A percentile compares a stretch with the other conserved stretches of the same genome.
phyloP scores from a whole-genome alignment of 2,113 vertebrate genomes.

The Eurypyga helias region DNA sequence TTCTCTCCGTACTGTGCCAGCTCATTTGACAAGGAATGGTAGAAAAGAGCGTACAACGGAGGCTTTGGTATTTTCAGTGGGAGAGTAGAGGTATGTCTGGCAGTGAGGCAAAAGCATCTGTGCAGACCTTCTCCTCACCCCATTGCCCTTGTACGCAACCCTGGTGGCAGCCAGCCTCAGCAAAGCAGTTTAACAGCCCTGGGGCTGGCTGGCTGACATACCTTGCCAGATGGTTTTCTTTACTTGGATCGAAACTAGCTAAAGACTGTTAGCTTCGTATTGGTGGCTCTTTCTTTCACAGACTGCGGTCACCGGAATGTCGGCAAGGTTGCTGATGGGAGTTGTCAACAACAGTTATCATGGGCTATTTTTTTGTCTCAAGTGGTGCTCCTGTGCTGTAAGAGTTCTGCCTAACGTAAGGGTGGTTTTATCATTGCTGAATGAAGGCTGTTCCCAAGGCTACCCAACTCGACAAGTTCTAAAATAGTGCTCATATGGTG shows the following conservation, averaged over 20 bases:
- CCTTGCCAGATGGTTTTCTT: neutral
- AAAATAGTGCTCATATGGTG: neutral
- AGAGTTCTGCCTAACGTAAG: neutral
- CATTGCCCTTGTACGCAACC: neutral
- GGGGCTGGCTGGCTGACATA: neutral
- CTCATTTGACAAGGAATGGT: no score
- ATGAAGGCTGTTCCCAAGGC: neutral
- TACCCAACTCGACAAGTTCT: neutral
- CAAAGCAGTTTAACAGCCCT: neutral
- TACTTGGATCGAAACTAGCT: neutral
- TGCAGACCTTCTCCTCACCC: neutral
- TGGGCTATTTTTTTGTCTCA: neutral
- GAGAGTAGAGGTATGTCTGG: neutral
- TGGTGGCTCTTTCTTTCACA: neutral
- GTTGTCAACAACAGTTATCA: neutral
- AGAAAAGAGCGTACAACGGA: neutral
- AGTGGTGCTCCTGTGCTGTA: neutral
- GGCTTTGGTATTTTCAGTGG: rapidly evolving
- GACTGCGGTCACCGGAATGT: neutral
- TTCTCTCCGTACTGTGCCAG: neutral
- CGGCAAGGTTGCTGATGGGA: neutral
- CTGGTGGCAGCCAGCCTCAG: neutral
- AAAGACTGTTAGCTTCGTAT: neutral
- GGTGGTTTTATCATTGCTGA: neutral
- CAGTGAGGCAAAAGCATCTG: neutral